These are phyloP conservation scores for Physeter macrocephalus DNA, from an alignment of 2,113 vertebrate species.

Conservation along the genomic window DNA sequence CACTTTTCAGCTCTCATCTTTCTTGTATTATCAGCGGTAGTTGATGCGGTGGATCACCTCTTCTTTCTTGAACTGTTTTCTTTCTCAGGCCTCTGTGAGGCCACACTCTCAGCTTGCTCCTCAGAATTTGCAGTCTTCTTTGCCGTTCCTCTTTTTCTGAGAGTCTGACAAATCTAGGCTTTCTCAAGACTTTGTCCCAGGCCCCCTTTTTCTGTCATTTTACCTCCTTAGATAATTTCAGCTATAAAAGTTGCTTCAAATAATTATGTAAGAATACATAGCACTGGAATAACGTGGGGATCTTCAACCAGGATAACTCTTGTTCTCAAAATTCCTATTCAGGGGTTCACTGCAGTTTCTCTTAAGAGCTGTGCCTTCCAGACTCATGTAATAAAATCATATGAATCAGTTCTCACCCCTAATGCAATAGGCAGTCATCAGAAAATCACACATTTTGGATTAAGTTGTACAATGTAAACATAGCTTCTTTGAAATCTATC, in stretches of 20 bases:
- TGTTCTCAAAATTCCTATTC: not conserved
- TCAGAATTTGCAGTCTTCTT: not conserved
- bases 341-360: not conserved
- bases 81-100: not conserved
- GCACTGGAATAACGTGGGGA: not conserved
- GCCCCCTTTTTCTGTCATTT: not conserved
- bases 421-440: not conserved
- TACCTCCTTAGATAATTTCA: not conserved
- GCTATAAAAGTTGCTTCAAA: not conserved
- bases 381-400: not conserved
- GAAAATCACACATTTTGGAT: not conserved
- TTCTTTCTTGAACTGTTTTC: not conserved
- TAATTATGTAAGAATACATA: not conserved
- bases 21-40: not conserved
- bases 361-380: not conserved
- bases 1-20: not conserved
- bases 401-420: not conserved
- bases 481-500: not conserved
- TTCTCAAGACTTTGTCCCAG: not conserved
- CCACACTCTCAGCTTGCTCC: not conserved
- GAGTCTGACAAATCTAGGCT: not conserved
- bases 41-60: not conserved
- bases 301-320: not conserved
- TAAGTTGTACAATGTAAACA: not conserved
- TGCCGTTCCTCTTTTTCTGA: not conserved